Percentiles rank a stretch among this genome's conserved stretches.
Evolutionary conservation across 2,113 vertebrate species (phyloP).

Genomic region (Pitta sordida): DNA sequence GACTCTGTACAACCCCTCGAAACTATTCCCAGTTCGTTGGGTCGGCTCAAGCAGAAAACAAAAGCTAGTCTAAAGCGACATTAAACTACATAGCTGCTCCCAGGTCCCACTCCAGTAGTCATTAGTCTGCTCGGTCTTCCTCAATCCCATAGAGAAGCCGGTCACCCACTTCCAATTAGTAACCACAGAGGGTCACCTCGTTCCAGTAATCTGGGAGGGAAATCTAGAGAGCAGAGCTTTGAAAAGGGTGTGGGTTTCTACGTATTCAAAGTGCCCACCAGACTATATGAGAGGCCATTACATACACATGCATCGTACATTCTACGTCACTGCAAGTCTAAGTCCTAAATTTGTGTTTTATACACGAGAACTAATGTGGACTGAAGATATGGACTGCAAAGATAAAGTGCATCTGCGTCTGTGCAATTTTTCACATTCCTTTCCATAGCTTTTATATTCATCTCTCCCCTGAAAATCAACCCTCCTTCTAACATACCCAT

Average conservation of each 20-base stretch:
- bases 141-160: neutral
- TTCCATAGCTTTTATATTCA: neutral
- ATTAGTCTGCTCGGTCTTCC: neutral
- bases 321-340: neutral
- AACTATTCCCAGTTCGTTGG: neutral
- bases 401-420: neutral
- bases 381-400: neutral
- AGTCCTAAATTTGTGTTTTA: neutral
- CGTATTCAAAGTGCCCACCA: neutral
- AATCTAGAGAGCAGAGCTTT: neutral
- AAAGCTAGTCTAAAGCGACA: neutral
- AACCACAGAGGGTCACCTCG: neutral
- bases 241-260: neutral
- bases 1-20: neutral
- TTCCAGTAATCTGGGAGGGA: neutral
- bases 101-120: neutral
- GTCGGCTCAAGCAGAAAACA: neutral
- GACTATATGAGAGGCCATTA: neutral
- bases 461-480: neutral
- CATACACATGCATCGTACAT: fast-evolving
- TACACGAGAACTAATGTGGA: neutral
- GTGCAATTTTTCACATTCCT: neutral
- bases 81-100: neutral
- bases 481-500: neutral
- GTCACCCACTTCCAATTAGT: neutral